Base-by-base conservation (phyloP, 2,888 invertebrate genomes). In the Polia nebulosa region DNA sequence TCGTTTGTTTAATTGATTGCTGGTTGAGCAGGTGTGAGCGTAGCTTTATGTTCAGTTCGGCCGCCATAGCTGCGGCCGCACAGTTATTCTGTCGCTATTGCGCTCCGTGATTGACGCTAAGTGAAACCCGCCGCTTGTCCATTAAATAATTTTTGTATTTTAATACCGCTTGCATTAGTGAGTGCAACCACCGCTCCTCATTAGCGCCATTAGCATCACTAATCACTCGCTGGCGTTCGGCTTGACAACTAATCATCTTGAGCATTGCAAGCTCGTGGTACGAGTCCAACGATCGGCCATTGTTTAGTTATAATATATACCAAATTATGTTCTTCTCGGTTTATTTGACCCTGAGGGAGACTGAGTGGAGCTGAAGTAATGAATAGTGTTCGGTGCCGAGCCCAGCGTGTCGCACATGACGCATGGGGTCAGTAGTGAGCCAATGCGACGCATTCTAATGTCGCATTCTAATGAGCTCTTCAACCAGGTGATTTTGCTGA, bases 201-300 rank as follows among this genome's bases (percentile, higher is more conserved):
- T 82, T 82, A 73, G 20, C 52, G 59, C 17, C 20, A 72, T 80
- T 80, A 66, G 61, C 66, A 70, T 80, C 45, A 41, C 51, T 72
- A 68, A 76, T 68, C 32, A 34, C 41, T 34, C n/a, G 22, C 57
- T 49, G 22, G 17, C 29, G 49, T 44, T 25, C 56, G 8, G 65
- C 64, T 56, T 45, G 61, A 72, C 27, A 27, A 32, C 27, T 29
- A 64, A 61, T 77, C 36, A 55, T 32, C 51, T 51, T 66, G 47
- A 7, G 45, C 11, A 32, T 45, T 11, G 22, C 15, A 7, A n/a
- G n/a, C 27, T 44, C 25, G 8, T 36, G n/a, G 15, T 15, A 6
- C 7, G 29, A n/a, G n/a, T n/a, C n/a, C n/a, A n/a, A 20, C 15
- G n/a, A 22, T 57, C 27, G 51, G 52, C 17, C 36, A 32, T 58